A percentile compares a stretch with the other conserved stretches of the same genome.
Conservation (phyloP, 2,888 invertebrate species). For the Ptychoptera albimana region DNA sequence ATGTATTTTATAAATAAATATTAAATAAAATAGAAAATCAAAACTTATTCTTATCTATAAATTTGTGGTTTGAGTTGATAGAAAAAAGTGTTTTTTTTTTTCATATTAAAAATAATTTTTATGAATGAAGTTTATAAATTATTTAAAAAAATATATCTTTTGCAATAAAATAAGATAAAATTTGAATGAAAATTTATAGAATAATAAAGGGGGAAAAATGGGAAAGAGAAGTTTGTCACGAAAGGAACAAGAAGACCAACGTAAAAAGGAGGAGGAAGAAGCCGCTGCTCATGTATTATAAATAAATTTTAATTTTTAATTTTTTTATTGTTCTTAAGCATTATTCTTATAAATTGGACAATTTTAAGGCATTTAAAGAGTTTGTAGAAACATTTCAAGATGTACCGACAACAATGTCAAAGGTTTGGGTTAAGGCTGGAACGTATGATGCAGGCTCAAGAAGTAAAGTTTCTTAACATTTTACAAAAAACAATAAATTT, state of each 20-base stretch:
- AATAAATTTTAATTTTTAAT: conserved; percentile 16
- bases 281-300: conserved; percentile 86
- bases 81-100: too few species aligned
- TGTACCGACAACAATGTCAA: conserved; percentile 57
- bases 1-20: too few species aligned
- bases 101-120: too few species aligned
- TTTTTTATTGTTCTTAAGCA: neutral
- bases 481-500: too few species aligned
- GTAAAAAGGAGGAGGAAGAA: conserved; percentile 76
- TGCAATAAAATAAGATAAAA: too few species aligned
- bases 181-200: too few species aligned
- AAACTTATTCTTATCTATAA: too few species aligned
- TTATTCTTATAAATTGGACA: too few species aligned
- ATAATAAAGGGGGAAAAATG: conserved; percentile 26
- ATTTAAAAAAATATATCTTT: too few species aligned
- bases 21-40: too few species aligned
- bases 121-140: too few species aligned
- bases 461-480: conserved; percentile 41
- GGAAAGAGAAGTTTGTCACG: conserved; percentile 57
- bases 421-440: conserved; percentile 96
- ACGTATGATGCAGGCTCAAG: conserved; percentile 90
- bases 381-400: conserved; percentile 96
- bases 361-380: conserved; percentile 74
- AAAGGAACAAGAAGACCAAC: conserved; percentile 67
- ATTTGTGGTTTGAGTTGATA: too few species aligned